Percentiles rank a stretch among this genome's conserved stretches.
Evolutionary conservation across 2,113 vertebrate genomes (phyloP).

Genomic region (Origma solitaria): DNA sequence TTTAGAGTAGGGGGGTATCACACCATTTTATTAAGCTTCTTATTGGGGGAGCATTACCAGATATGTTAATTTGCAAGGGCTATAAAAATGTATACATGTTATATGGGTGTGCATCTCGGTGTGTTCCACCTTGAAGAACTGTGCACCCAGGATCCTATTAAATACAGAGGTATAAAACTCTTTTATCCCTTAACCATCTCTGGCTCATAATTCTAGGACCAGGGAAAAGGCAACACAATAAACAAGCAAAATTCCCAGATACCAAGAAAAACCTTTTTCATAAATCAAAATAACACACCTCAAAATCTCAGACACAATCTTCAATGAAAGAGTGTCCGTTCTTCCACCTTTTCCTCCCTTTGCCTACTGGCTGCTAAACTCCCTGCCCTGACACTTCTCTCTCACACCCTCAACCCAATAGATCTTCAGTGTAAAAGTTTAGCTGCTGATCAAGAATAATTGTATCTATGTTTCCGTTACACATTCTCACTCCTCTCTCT

Average conservation of each 20-base stretch:
- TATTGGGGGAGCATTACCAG: too few relatives aligned
- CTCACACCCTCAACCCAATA: not conserved
- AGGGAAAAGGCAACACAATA: not conserved
- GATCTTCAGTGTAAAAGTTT: not conserved
- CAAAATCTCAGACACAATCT: not conserved
- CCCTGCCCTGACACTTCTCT: rapidly evolving
- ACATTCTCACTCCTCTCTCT: not conserved
- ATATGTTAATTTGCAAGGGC: too few relatives aligned
- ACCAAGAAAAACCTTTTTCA: not conserved
- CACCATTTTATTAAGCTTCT: too few relatives aligned
- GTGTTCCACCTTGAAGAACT: too few relatives aligned
- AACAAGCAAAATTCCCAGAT: not conserved
- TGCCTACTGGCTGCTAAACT: not conserved
- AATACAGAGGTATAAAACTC: too few relatives aligned
- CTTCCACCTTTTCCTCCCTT: not conserved
- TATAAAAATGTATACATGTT: too few relatives aligned
- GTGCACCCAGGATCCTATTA: too few relatives aligned
- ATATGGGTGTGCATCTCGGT: too few relatives aligned
- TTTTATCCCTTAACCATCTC: too few relatives aligned
- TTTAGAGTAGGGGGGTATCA: too few relatives aligned
- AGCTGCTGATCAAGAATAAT: not conserved
- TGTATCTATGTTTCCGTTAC: not conserved
- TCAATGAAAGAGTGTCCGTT: not conserved
- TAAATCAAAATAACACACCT: not conserved
- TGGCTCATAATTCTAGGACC: too few relatives aligned